A percentile compares a stretch with the other conserved stretches of the same genome.
Conservation (phyloP, 2,113 vertebrate species). For the Gorsachius goisagi region DNA sequence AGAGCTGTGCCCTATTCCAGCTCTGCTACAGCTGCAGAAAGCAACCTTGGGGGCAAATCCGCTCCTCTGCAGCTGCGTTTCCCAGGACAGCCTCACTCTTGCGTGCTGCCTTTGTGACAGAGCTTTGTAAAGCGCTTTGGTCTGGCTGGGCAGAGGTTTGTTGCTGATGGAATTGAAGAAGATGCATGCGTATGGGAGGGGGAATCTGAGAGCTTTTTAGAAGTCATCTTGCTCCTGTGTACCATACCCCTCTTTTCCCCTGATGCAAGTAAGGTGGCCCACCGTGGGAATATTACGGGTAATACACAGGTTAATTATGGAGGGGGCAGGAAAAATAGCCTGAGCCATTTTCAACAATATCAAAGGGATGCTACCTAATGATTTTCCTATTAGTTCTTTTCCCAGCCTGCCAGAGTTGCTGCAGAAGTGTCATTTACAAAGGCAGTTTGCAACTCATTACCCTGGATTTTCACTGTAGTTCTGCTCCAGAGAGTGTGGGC, state of each 20-base stretch:
- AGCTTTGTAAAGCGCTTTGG: not conserved
- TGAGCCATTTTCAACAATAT: constrained; percentile 30
- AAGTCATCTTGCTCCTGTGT: not conserved
- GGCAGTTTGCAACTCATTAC: constrained; percentile 65
- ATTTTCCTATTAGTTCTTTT: constrained; percentile 62
- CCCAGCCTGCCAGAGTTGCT: constrained; percentile 19
- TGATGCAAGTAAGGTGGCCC: not conserved
- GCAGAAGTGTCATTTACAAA: constrained; percentile 62
- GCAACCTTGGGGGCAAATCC: not conserved
- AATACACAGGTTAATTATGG: constrained; percentile 41
- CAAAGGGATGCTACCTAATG: constrained; percentile 58
- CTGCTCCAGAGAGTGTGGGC: constrained; percentile 45
- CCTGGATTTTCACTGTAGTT: constrained; percentile 52
- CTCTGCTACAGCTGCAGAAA: not conserved
- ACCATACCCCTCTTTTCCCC: not conserved
- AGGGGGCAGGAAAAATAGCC: constrained; percentile 37
- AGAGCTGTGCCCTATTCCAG: not conserved
- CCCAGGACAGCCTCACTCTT: not conserved
- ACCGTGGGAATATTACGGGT: constrained; percentile 18
- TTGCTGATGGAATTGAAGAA: not conserved
- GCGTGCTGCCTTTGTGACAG: not conserved
- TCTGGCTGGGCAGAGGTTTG: not conserved
- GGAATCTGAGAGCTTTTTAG: not conserved
- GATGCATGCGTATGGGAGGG: rapidly evolving
- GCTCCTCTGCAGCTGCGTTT: not conserved